Conservation (phyloP, 2,888 invertebrate genomes). For the Beris morrisii region DNA sequence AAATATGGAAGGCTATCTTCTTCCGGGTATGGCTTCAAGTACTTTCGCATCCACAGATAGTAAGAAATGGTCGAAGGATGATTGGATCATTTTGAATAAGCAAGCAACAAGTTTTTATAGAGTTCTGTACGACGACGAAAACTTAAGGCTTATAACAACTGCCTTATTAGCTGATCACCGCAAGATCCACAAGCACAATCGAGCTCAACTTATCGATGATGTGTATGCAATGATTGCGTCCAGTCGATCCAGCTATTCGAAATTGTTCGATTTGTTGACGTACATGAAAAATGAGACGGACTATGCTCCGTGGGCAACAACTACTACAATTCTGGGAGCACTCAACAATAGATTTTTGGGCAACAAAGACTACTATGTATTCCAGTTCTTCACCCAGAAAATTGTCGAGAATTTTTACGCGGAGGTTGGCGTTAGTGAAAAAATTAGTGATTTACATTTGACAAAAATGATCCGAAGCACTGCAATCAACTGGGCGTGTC, state of each 20-base stretch:
- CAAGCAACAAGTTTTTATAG: constrained; percentile 60
- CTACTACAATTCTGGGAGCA: constrained; percentile 43
- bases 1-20: constrained; percentile 38
- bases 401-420: constrained; percentile 20
- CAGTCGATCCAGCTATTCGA: constrained; percentile 44
- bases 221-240: constrained; percentile 55
- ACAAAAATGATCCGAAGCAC: constrained; percentile 21
- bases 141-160: constrained; percentile 69
- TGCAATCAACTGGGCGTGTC: constrained; percentile 31
- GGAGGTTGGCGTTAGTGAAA: constrained; percentile 22
- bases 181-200: constrained; percentile 73
- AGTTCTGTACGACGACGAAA: constrained; percentile 69
- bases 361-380: constrained; percentile 44
- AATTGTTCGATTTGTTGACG: constrained; percentile 46
- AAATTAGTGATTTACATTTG: constrained; percentile 23
- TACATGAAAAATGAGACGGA: constrained; percentile 50
- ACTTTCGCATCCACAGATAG: neutral
- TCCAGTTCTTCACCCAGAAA: constrained; percentile 44
- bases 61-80: constrained; percentile 36
- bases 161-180: constrained; percentile 63
- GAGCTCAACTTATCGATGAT: constrained; percentile 87
- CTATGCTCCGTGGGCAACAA: constrained; percentile 52
- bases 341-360: constrained; percentile 47
- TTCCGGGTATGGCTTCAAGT: neutral
- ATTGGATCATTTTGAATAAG: constrained; percentile 54